phyloP scores from a whole-genome alignment of 30 jellyfish, hydroid and myxozoan genomes.

The Aurelia aurita region DNA sequence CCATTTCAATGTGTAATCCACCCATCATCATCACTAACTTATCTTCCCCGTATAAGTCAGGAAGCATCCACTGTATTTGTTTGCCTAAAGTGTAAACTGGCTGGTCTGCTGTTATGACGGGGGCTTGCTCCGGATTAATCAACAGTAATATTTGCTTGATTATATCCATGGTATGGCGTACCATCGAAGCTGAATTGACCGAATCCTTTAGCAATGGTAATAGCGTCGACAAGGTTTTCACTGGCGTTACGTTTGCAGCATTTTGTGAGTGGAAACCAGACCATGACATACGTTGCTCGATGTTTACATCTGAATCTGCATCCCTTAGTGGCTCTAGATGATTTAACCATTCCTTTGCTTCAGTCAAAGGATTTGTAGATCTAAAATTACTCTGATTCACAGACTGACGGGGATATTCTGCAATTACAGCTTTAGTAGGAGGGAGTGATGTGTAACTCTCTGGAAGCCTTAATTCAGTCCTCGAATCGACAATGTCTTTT shows the following conservation, averaged over 20 bases:
- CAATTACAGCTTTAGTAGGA: too few relatives aligned
- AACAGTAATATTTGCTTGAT: background rate
- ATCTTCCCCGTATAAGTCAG: slow-evolving; percentile 4
- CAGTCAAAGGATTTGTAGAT: slow-evolving; percentile 34
- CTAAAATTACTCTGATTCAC: slow-evolving; percentile 36
- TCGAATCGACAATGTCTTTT: too few relatives aligned
- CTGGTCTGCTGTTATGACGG: slow-evolving; percentile 36
- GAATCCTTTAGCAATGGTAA: slow-evolving; percentile 49
- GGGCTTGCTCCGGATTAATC: slow-evolving; percentile 54
- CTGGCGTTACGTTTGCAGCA: background rate
- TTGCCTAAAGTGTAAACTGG: slow-evolving; percentile 9
- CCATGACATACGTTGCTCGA: slow-evolving; percentile 6
- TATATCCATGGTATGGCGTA: slow-evolving; percentile 37
- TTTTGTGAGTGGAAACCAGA: slow-evolving; percentile 3
- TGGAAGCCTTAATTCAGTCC: too few relatives aligned
- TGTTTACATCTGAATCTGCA: background rate
- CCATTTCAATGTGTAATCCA: slow-evolving; percentile 58
- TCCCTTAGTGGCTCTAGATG: slow-evolving; percentile 4
- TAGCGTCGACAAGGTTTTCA: background rate
- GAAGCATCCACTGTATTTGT: slow-evolving; percentile 34
- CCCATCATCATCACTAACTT: slow-evolving; percentile 52
- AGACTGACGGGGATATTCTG: too few relatives aligned
- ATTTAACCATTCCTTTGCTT: slow-evolving; percentile 16
- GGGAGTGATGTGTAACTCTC: too few relatives aligned
- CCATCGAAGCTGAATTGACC: slow-evolving; percentile 50